Percentiles rank a stretch among this genome's conserved stretches.
Evolutionary conservation across 1,140 invertebrate species (phyloP).

Genomic region (Macrosteles quadrilineatus): DNA sequence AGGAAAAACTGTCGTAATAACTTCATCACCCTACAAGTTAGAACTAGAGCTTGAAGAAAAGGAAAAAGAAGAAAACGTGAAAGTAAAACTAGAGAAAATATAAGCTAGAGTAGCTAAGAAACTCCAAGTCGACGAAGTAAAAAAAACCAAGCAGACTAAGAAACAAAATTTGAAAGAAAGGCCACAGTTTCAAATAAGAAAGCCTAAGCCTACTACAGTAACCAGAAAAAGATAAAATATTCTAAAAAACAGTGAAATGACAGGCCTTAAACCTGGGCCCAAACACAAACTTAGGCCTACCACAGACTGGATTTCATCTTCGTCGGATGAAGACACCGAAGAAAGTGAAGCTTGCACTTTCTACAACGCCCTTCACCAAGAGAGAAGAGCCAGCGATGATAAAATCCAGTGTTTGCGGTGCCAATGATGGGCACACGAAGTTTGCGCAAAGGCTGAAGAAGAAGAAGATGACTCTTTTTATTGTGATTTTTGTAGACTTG

Average conservation of each 20-base stretch:
- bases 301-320: constrained; percentile 9
- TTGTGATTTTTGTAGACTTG: constrained; percentile 39
- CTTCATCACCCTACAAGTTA: constrained; percentile 14
- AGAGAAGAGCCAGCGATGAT: background rate
- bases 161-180: background rate
- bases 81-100: constrained; percentile 1
- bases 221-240: background rate
- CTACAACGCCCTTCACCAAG: background rate
- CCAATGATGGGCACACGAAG: constrained; percentile 20
- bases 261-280: background rate
- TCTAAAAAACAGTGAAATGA: constrained; percentile 6
- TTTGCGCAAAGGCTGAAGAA: constrained; percentile 18
- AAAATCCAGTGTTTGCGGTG: constrained; percentile 4
- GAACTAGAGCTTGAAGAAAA: constrained; percentile 1
- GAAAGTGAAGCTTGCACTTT: constrained; percentile 16
- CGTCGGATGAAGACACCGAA: constrained; percentile 6
- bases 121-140: background rate
- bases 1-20: constrained; percentile 16
- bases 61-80: constrained; percentile 12
- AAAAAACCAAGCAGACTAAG: background rate
- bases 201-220: background rate
- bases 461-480: constrained; percentile 19
- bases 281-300: background rate
- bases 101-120: constrained; percentile 14
- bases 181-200: background rate